Evolutionary conservation across 2,797 vertebrate species (phyloP).

Genomic region (Gobionotothen gibberifrons): DNA sequence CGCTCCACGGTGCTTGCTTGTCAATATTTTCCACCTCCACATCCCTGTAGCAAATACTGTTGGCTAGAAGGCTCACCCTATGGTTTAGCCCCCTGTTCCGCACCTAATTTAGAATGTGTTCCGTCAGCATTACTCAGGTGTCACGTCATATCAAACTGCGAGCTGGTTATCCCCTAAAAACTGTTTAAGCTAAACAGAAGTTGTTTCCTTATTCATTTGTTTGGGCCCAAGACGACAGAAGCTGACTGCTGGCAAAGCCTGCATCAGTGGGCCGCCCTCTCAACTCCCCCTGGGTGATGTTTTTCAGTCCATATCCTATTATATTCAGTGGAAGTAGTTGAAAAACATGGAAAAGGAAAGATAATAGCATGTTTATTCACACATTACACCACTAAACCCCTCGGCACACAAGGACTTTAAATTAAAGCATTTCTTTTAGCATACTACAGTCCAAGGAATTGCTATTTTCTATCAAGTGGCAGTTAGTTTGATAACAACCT

Average conservation of each 20-base stretch:
- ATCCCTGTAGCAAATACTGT: slow-evolving; percentile 50
- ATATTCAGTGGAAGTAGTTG: neutral
- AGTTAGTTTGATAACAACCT: slow-evolving; percentile 51
- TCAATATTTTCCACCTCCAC: slow-evolving; percentile 58
- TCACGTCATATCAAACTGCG: slow-evolving; percentile 40
- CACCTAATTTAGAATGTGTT: slow-evolving; percentile 63
- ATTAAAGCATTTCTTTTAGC: slow-evolving; percentile 38
- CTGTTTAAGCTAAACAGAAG: slow-evolving; percentile 44
- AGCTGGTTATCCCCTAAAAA: slow-evolving; percentile 48
- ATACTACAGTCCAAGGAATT: slow-evolving; percentile 40
- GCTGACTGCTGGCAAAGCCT: slow-evolving; percentile 5
- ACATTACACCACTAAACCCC: slow-evolving; percentile 27
- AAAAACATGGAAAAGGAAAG: slow-evolving; percentile 27
- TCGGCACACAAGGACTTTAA: slow-evolving; percentile 27
- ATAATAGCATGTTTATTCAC: slow-evolving; percentile 27
- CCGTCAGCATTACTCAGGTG: slow-evolving; percentile 49
- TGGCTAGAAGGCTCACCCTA: slow-evolving; percentile 34
- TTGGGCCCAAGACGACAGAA: slow-evolving; percentile 11
- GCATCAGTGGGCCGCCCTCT: neutral
- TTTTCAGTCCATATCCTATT: slow-evolving; percentile 13
- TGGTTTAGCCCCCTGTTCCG: slow-evolving; percentile 45
- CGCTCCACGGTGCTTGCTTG: slow-evolving; percentile 61
- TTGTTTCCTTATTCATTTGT: slow-evolving; percentile 39
- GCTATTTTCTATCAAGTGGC: slow-evolving; percentile 51
- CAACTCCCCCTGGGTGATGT: neutral